These are phyloP conservation scores for Zeuzera pyrina DNA, from an alignment of 2,888 invertebrate genomes.

Conservation along the genomic window DNA sequence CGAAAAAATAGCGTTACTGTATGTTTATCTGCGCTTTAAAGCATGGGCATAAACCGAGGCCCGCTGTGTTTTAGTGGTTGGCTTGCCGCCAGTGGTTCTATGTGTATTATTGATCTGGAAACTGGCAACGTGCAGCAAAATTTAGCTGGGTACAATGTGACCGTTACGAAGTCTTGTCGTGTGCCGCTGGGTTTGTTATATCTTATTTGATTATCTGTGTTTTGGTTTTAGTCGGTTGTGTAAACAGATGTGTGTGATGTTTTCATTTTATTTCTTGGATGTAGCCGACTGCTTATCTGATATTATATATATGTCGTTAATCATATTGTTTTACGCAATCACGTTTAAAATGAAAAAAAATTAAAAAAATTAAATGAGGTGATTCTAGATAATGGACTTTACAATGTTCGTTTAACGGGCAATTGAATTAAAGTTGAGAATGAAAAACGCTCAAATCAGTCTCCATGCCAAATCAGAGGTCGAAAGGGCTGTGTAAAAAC, in stretches of 20 bases:
- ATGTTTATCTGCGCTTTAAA: slow-evolving; percentile 22
- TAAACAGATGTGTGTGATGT: no score
- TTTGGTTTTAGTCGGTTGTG: no score
- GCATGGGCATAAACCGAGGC: slow-evolving; percentile 32
- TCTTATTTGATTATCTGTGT: slow-evolving; percentile 15
- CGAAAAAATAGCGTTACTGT: slow-evolving; percentile 19
- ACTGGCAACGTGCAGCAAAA: slow-evolving; percentile 26
- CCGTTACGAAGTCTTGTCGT: slow-evolving; percentile 22
- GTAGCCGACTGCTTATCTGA: no score
- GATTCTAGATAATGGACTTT: no score
- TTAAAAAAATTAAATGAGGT: no score
- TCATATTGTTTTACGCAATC: no score
- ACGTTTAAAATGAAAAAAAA: no score
- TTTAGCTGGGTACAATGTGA: slow-evolving; percentile 22
- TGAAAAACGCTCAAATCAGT: no score
- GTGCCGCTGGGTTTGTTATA: slow-evolving; percentile 15
- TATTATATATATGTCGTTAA: no score
- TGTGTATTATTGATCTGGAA: slow-evolving; percentile 33
- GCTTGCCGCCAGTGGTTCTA: slow-evolving; percentile 41
- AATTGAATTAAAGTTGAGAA: slow-evolving; percentile 4
- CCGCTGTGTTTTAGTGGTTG: slow-evolving; percentile 45
- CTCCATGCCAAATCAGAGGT: slow-evolving; percentile 28
- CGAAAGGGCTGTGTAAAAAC: slow-evolving; percentile 46
- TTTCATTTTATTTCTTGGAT: no score
- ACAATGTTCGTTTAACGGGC: no score